Conservation (phyloP, 1,140 invertebrate genomes). For the roundworm (Caenorhabditis elegans) region DNA sequence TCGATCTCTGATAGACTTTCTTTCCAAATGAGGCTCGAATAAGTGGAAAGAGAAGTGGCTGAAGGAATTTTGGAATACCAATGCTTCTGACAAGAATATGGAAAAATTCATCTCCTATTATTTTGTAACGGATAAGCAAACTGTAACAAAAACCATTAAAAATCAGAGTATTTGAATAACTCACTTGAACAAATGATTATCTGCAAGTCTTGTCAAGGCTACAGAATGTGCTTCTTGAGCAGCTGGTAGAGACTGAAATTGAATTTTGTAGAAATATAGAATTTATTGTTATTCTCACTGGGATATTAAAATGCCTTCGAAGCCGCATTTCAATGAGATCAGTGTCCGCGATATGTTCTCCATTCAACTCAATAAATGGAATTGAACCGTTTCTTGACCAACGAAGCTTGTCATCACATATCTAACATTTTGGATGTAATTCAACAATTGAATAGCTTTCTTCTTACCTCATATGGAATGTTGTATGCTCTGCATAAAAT, state of each 20-base stretch:
- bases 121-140: not conserved
- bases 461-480: constrained; percentile 91
- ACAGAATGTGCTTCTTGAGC: constrained; percentile 3
- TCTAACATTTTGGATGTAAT: not conserved
- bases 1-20: not conserved
- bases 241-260: not conserved
- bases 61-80: not conserved
- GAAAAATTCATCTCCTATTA: not conserved
- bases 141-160: not conserved
- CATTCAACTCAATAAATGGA: constrained; percentile 88
- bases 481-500: constrained; percentile 85
- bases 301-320: constrained; percentile 70
- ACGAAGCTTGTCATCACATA: not conserved
- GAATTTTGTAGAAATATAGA: no score
- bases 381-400: constrained; percentile 83
- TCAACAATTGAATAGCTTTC: not conserved
- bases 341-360: constrained; percentile 86
- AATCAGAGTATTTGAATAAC: no score
- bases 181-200: constrained; percentile 6
- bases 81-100: not conserved
- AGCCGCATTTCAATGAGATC: constrained; percentile 31
- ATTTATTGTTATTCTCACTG: constrained; percentile 12
- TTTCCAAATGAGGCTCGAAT: not conserved
- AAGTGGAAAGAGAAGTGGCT: not conserved
- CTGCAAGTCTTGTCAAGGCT: not conserved